Evolutionary conservation across 2,888 invertebrate species (phyloP).

Genomic region (Cynaeus angustus): DNA sequence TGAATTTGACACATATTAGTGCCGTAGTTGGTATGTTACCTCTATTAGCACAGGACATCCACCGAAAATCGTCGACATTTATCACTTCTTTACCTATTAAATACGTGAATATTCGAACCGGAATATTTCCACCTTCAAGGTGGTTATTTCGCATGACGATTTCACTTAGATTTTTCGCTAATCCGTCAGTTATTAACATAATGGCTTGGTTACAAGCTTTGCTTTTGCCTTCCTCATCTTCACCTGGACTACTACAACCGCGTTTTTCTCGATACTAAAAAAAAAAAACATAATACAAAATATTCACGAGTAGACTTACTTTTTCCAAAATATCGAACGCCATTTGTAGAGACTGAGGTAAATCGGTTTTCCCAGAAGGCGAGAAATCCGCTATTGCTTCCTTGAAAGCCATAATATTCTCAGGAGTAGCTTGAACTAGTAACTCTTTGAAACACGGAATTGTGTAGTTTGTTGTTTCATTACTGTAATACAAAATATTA

Average conservation of each 20-base stretch:
- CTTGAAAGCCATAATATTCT: conserved; percentile 85
- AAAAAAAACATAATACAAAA: background rate
- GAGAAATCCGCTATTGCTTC: conserved; percentile 79
- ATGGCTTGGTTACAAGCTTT: conserved; percentile 93
- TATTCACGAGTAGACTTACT: conserved; percentile 70
- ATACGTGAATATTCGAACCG: conserved; percentile 96
- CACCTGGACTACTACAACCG: conserved; percentile 67
- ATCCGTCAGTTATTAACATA: conserved; percentile 97
- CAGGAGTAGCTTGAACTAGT: conserved; percentile 91
- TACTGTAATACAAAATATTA: conserved; percentile 89
- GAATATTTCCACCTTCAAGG: conserved; percentile 81
- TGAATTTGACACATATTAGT: conserved; percentile 15
- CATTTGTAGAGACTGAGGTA: conserved; percentile 85
- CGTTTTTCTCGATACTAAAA: conserved; percentile 70
- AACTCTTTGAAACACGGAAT: conserved; percentile 89
- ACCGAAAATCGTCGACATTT: conserved; percentile 90
- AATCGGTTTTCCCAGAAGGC: conserved; percentile 88
- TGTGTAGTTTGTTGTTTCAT: conserved; percentile 78
- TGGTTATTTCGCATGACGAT: conserved; percentile 88
- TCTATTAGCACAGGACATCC: conserved; percentile 97
- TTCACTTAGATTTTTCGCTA: conserved; percentile 90
- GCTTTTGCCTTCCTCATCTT: conserved; percentile 67
- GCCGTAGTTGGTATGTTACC: conserved; percentile 72
- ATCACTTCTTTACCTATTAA: conserved; percentile 95
- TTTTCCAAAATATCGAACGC: conserved; percentile 88